Base-by-base conservation (phyloP, 2,888 invertebrate species). In the Theodoxus fluviatilis region DNA sequence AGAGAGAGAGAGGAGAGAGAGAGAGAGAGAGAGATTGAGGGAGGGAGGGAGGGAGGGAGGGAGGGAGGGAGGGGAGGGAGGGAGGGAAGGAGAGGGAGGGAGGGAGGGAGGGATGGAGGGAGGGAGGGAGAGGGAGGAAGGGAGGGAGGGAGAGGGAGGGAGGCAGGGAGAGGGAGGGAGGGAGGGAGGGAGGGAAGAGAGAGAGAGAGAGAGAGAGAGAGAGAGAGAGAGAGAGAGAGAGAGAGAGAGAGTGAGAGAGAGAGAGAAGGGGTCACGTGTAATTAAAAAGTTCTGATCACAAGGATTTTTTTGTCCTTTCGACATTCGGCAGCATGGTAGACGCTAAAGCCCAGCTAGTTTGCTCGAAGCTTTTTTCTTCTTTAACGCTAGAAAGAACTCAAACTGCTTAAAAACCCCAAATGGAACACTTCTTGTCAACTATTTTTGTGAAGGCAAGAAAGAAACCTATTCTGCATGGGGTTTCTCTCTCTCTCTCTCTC, bases 131-230 rank as follows among this genome's bases (percentile, higher is more conserved):
- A 25, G 31, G 55, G 25, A 25, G 31, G 55, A 55, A 55, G 38
- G 67, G 55, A 55, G 38, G 67, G 1, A 38, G 1, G 18, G 3
- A 67, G 67, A 67, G 49, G 52, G 67, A 67, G 49, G 52, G 67
- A 67, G 3, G 52, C 52, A 67, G 38, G 52, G 52, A 67, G 67
- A 49, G 49, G 25, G 49, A 49, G 67, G 52, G 67, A 67, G 67
- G 31, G 33, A 49, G 67, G 52, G 3, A 52, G 52, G 35, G 0
- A 35, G 33, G 43, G 18, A 35, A 35, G 2, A 7, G 33, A 4
- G 43, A 25, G 43, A 25, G 47, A 28, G 18, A 63, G 3, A 63
- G 9, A 37, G 0, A 37, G 15, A 37, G 3, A 63, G 15, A 43
- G 3, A 38, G 7, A 37, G 35, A 35, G 3, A 37, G 4, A 63